A percentile compares a stretch with the other conserved stretches of the same genome.
Evolutionary conservation across 1,140 invertebrate genomes (phyloP).

Genomic region (Brachionus calyciflorus): DNA sequence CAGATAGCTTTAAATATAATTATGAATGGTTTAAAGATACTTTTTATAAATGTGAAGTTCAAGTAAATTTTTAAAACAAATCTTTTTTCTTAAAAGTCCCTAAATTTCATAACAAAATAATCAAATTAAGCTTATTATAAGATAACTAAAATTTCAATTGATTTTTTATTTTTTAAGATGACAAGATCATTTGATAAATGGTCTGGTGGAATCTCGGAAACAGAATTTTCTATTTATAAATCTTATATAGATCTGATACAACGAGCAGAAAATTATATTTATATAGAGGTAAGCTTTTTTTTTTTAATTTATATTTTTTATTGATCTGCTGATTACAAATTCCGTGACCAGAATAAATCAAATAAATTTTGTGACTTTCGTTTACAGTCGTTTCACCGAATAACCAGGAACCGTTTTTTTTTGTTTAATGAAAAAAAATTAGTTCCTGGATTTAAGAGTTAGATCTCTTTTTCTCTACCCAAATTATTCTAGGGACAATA

Average conservation of each 20-base stretch:
- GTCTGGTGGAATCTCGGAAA: slow-evolving; percentile 79
- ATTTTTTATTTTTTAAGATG: background rate
- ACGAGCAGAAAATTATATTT: slow-evolving; percentile 81
- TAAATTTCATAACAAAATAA: background rate
- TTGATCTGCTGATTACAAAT: no score
- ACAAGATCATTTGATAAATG: slow-evolving; percentile 63
- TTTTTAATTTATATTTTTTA: background rate
- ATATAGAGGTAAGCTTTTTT: background rate
- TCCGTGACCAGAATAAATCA: no score
- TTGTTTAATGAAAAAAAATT: no score
- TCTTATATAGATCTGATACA: slow-evolving; percentile 88
- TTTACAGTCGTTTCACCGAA: no score
- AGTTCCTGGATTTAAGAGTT: no score
- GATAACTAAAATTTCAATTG: no score
- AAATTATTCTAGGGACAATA: no score
- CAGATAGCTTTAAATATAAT: background rate
- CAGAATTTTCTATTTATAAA: slow-evolving; percentile 86
- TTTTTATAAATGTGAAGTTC: slow-evolving; percentile 6
- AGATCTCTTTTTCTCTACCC: no score
- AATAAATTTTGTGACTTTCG: no score
- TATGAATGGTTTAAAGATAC: background rate
- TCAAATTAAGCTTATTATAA: no score
- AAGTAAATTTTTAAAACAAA: slow-evolving; percentile 56
- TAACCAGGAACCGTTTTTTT: no score
- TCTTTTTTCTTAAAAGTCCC: background rate